Evolutionary conservation across 2,113 vertebrate genomes (phyloP).

Genomic region (Trichechus manatus): DNA sequence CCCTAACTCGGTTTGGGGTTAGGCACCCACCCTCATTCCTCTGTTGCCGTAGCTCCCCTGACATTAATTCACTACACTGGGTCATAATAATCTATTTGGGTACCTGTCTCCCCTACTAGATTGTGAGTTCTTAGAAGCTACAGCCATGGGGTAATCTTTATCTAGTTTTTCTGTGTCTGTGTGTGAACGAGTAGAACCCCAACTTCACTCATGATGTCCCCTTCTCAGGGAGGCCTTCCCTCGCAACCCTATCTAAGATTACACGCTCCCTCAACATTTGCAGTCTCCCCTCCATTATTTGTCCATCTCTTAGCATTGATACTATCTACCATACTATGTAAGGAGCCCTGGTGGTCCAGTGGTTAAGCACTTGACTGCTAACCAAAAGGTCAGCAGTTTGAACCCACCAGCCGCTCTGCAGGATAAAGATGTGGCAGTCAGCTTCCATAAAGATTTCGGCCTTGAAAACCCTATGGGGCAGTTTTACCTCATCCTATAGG

Average conservation of each 20-base stretch:
- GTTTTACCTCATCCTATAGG: neutral
- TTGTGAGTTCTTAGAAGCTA: neutral
- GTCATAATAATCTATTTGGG: neutral
- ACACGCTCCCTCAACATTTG: neutral
- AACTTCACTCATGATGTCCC: neutral
- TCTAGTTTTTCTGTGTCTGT: neutral
- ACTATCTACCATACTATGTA: neutral
- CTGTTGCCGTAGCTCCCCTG: neutral
- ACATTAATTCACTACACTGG: neutral
- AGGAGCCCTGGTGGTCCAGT: too few species aligned
- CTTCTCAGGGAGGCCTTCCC: neutral
- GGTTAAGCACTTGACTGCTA: too few species aligned
- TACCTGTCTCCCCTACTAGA: neutral
- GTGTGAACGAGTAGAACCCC: neutral
- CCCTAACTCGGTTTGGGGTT: neutral
- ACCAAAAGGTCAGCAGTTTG: too few species aligned
- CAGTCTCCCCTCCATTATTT: neutral
- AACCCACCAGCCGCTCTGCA: neutral
- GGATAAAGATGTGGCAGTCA: neutral
- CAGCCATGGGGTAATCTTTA: neutral
- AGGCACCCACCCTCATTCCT: neutral
- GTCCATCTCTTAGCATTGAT: neutral
- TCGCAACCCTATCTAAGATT: neutral
- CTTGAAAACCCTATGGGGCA: neutral
- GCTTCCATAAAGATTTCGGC: neutral